These are phyloP conservation scores for Pachyrhynchus sulphureomaculatus DNA, from an alignment of 1,140 invertebrate species.

Conservation along the genomic window DNA sequence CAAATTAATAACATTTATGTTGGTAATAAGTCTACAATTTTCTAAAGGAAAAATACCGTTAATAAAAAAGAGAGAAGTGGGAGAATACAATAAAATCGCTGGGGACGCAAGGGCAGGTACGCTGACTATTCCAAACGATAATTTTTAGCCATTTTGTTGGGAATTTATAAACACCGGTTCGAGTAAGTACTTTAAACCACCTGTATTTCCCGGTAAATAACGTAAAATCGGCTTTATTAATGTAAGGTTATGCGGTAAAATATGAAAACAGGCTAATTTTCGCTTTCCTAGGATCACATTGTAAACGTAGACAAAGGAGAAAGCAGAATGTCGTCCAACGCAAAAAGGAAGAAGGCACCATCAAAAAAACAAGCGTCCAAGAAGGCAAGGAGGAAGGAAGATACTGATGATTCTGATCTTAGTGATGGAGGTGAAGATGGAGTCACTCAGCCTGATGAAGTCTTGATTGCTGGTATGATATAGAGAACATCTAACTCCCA, in stretches of 20 bases:
- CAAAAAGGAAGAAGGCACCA: slow-evolving; percentile 49
- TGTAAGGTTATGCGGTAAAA: background rate
- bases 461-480: slow-evolving; percentile 51
- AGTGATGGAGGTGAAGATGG: slow-evolving; percentile 52
- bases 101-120: slow-evolving; percentile 27
- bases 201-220: background rate
- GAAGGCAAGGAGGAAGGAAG: slow-evolving; percentile 54
- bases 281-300: background rate
- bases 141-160: slow-evolving; percentile 23
- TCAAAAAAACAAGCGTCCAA: slow-evolving; percentile 45
- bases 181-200: background rate
- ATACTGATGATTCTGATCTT: slow-evolving; percentile 57
- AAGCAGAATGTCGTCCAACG: slow-evolving; percentile 32
- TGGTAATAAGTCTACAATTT: slow-evolving; percentile 11
- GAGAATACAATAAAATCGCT: slow-evolving; percentile 10
- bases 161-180: background rate
- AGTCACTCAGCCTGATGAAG: slow-evolving; percentile 53
- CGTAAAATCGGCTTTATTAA: background rate
- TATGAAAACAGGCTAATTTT: background rate
- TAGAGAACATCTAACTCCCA: background rate
- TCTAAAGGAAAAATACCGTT: slow-evolving; percentile 21
- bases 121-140: background rate
- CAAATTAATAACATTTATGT: slow-evolving; percentile 28
- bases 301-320: slow-evolving; percentile 15
- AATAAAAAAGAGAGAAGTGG: slow-evolving; percentile 20